phyloP scores from a whole-genome alignment of 2,797 vertebrate species.

The Lacerta agilis region DNA sequence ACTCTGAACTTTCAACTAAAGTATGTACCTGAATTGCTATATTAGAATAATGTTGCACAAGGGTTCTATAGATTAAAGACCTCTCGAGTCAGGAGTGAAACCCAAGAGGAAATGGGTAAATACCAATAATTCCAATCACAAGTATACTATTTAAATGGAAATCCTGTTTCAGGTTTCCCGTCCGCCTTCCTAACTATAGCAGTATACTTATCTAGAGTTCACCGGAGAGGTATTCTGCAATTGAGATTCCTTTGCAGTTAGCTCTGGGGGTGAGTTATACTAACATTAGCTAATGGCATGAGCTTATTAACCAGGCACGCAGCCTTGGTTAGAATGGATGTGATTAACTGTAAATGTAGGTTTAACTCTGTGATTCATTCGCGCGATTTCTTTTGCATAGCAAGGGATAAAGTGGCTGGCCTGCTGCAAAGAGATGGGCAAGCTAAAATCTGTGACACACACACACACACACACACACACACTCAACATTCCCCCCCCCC shows the following conservation, averaged over 20 bases:
- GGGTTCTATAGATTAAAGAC: slow-evolving; percentile 64
- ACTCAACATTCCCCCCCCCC: too few relatives aligned
- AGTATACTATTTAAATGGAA: slow-evolving; percentile 77
- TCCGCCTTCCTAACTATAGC: slow-evolving; percentile 45
- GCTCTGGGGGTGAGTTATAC: slow-evolving; percentile 25
- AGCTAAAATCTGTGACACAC: neutral
- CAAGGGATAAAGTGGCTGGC: neutral
- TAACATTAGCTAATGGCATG: slow-evolving; percentile 36
- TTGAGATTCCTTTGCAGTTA: slow-evolving; percentile 11
- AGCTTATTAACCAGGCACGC: slow-evolving; percentile 34
- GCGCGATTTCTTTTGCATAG: neutral
- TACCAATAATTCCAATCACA: slow-evolving; percentile 65
- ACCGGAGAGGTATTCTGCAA: neutral
- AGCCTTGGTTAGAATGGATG: slow-evolving; percentile 23
- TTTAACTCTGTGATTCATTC: neutral
- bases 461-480: too few relatives aligned
- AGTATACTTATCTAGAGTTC: slow-evolving; percentile 5
- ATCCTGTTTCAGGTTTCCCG: slow-evolving; percentile 63
- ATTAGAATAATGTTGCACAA: slow-evolving; percentile 63
- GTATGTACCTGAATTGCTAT: slow-evolving; percentile 61
- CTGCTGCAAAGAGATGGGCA: neutral
- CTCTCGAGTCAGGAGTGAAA: slow-evolving; percentile 60
- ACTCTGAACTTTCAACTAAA: slow-evolving; percentile 54
- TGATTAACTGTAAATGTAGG: slow-evolving; percentile 34
- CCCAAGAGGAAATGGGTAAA: slow-evolving; percentile 65